Percentiles rank a stretch among this genome's conserved stretches.
Conservation (phyloP, 2,113 vertebrate genomes). For the Petrocephalus microphthalmus region DNA sequence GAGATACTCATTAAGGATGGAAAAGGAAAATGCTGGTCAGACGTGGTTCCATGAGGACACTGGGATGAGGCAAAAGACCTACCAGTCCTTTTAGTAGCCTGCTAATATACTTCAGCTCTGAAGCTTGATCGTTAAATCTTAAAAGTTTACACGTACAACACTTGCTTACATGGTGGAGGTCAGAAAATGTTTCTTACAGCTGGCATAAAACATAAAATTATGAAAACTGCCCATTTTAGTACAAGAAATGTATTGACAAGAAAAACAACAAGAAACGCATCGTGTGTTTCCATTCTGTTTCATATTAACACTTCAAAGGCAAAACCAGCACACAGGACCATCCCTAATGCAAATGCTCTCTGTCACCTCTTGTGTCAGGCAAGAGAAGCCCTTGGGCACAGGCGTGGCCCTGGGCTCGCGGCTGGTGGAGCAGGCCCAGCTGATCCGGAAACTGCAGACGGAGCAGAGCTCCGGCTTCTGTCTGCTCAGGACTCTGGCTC, state of each 20-base stretch:
- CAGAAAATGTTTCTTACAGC: constrained; percentile 36
- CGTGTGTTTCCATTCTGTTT: constrained; percentile 33
- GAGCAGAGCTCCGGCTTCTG: constrained; percentile 55
- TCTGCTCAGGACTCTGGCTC: constrained; percentile 69
- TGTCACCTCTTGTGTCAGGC: constrained; percentile 53
- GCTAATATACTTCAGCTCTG: constrained; percentile 52
- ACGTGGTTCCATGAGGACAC: constrained; percentile 30
- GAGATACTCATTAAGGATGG: constrained; percentile 32
- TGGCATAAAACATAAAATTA: constrained; percentile 21
- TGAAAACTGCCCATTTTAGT: constrained; percentile 13
- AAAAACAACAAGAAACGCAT: neutral
- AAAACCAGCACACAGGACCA: constrained; percentile 11
- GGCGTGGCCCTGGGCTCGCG: constrained; percentile 37
- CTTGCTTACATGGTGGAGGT: constrained; percentile 22
- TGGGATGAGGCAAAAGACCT: constrained; percentile 27
- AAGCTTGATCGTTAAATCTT: constrained; percentile 39
- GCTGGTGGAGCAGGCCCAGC: constrained; percentile 65
- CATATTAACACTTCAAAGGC: constrained; percentile 36
- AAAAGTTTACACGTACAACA: constrained; percentile 30
- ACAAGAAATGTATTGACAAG: constrained; percentile 23
- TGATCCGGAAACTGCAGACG: constrained; percentile 65
- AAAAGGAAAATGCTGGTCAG: constrained; percentile 26
- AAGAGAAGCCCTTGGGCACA: constrained; percentile 43
- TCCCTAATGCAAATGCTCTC: constrained; percentile 31
- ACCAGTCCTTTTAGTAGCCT: constrained; percentile 38